These are phyloP conservation scores for Andrena flavipes DNA, from an alignment of 2,888 invertebrate genomes.

Conservation along the genomic window DNA sequence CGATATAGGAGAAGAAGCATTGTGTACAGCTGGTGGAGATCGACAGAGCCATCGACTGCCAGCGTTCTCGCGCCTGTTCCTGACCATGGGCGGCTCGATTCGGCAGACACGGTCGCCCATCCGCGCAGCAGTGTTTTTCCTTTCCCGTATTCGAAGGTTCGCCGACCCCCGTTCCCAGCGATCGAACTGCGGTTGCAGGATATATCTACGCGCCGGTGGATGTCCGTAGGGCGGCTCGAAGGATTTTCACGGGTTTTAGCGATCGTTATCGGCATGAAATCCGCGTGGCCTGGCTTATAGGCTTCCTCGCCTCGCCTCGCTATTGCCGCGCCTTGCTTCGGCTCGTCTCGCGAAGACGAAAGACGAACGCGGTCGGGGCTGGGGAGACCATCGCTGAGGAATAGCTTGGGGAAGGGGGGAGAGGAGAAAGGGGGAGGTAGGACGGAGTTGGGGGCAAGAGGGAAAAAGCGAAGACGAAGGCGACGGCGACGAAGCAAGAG, in stretches of 20 bases:
- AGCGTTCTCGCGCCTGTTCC: background rate
- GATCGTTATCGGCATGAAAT: slow-evolving; percentile 57
- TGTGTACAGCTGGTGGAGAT: background rate
- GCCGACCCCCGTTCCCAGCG: background rate
- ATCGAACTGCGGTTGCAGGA: background rate
- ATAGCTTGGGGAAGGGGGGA: background rate
- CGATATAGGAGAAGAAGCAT: background rate
- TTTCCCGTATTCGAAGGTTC: background rate
- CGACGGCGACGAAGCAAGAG: slow-evolving; percentile 46
- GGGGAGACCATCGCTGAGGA: slow-evolving; percentile 14
- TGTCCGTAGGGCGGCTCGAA: slow-evolving; percentile 30
- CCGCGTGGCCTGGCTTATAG: slow-evolving; percentile 40
- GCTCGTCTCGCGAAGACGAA: slow-evolving; percentile 22
- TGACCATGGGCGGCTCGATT: background rate
- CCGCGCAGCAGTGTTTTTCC: background rate
- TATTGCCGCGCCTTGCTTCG: background rate
- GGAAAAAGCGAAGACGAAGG: background rate
- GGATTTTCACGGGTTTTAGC: slow-evolving; percentile 52
- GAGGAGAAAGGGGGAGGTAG: slow-evolving; percentile 16
- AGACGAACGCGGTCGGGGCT: background rate
- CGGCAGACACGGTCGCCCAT: background rate
- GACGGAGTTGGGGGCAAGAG: background rate
- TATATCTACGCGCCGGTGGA: background rate
- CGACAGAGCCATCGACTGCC: background rate
- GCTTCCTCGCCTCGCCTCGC: slow-evolving; percentile 12